phyloP scores from a whole-genome alignment of 2,888 invertebrate species.

The Mesoligia furuncula region DNA sequence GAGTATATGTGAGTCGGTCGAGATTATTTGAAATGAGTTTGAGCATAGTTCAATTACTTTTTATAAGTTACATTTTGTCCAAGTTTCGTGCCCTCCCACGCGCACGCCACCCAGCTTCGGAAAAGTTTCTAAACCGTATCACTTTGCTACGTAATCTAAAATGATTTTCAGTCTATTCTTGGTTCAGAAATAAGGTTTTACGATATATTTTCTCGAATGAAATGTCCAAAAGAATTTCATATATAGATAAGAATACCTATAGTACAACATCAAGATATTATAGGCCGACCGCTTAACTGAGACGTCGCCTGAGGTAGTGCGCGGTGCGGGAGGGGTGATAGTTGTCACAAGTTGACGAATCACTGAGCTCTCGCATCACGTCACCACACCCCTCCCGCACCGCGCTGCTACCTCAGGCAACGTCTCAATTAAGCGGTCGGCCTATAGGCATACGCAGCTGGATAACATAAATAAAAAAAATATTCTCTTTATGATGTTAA shows the following conservation, averaged over 20 bases:
- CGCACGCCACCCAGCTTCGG: constrained; percentile 16
- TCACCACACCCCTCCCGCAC: too few species aligned
- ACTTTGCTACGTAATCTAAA: constrained; percentile 27
- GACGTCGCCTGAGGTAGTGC: too few species aligned
- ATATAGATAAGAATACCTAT: neutral
- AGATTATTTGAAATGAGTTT: constrained; percentile 40
- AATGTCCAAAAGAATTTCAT: neutral
- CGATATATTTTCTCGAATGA: neutral
- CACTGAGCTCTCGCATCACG: too few species aligned
- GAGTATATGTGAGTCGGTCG: neutral
- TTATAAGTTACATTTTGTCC: constrained; percentile 32
- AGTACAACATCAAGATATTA: too few species aligned
- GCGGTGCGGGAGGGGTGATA: too few species aligned
- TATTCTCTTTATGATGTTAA: too few species aligned
- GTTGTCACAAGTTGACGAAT: too few species aligned
- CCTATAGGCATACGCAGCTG: too few species aligned
- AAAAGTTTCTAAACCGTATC: neutral
- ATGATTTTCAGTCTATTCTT: constrained; percentile 6
- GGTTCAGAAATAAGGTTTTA: neutral
- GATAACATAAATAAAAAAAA: too few species aligned
- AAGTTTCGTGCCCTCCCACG: constrained; percentile 1
- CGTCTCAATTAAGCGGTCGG: too few species aligned
- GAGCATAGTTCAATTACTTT: constrained; percentile 41
- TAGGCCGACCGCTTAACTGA: too few species aligned
- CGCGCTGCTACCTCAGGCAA: too few species aligned